These are phyloP conservation scores for Kuschelorhynchus macadamiae DNA, from an alignment of 2,888 invertebrate species.

Conservation along the genomic window DNA sequence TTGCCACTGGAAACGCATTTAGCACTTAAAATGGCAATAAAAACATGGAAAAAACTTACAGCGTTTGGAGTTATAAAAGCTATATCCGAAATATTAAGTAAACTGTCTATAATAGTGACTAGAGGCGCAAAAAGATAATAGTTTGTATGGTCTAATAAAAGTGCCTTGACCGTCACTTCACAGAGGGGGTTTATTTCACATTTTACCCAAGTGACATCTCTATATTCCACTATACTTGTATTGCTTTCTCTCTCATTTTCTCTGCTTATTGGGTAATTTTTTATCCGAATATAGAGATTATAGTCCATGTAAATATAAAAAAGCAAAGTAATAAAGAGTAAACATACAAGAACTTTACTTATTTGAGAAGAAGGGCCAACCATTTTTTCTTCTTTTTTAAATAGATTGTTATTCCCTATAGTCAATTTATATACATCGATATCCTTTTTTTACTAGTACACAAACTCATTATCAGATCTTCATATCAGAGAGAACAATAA, in stretches of 20 bases:
- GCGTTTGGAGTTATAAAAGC: slow-evolving; percentile 83
- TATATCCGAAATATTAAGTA: slow-evolving; percentile 68
- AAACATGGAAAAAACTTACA: slow-evolving; percentile 85
- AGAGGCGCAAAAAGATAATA: slow-evolving; percentile 87
- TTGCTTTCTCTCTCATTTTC: slow-evolving; percentile 63
- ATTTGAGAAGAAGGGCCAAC: slow-evolving; percentile 82
- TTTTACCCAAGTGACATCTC: slow-evolving; percentile 74
- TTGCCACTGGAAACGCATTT: slow-evolving; percentile 82
- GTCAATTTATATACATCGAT: too few relatives aligned
- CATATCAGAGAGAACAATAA: too few relatives aligned
- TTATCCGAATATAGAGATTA: slow-evolving; percentile 79
- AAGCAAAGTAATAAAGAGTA: slow-evolving; percentile 73
- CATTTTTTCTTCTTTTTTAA: slow-evolving; percentile 72
- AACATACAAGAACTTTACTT: slow-evolving; percentile 76
- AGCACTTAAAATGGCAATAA: slow-evolving; percentile 81
- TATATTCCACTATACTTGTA: slow-evolving; percentile 66
- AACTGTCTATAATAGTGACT: slow-evolving; percentile 80
- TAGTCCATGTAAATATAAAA: slow-evolving; percentile 83
- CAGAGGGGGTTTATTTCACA: slow-evolving; percentile 83
- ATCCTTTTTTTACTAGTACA: too few relatives aligned
- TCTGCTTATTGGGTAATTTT: slow-evolving; percentile 76
- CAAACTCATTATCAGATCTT: too few relatives aligned
- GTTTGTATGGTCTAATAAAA: slow-evolving; percentile 87
- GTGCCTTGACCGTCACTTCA: slow-evolving; percentile 85
- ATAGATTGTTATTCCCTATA: too few relatives aligned